Percentiles rank a stretch among this genome's conserved stretches.
Evolutionary conservation across 1,140 invertebrate genomes (phyloP).

Genomic region (Drosophila saltans): DNA sequence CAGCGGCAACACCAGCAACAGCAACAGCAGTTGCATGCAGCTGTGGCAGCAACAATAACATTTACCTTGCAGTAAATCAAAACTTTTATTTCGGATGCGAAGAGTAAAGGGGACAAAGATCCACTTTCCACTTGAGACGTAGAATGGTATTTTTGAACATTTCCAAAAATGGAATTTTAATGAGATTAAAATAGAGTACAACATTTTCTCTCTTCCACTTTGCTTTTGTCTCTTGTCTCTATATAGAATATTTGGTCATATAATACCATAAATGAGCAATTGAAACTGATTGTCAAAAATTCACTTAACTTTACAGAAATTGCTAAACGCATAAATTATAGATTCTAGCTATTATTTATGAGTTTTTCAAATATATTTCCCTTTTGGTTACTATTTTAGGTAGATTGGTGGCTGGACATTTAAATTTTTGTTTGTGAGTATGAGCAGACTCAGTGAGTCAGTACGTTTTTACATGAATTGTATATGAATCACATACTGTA

Average conservation of each 20-base stretch:
- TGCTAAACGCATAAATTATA: too few relatives aligned
- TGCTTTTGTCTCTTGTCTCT: too few relatives aligned
- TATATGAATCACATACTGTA: too few relatives aligned
- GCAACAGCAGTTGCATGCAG: slow-evolving; percentile 39
- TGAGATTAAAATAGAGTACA: slow-evolving; percentile 5
- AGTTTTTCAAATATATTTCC: too few relatives aligned
- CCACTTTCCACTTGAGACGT: not conserved
- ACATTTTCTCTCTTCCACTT: not conserved
- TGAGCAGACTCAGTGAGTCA: too few relatives aligned
- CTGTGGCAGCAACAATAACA: slow-evolving; percentile 68
- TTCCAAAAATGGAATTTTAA: slow-evolving; percentile 12
- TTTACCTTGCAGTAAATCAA: slow-evolving; percentile 65
- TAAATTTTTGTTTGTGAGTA: too few relatives aligned
- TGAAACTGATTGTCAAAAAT: not conserved
- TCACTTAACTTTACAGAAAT: not conserved
- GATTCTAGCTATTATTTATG: too few relatives aligned
- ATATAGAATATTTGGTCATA: too few relatives aligned
- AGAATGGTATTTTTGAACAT: not conserved
- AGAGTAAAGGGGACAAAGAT: not conserved
- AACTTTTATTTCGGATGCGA: slow-evolving; percentile 38
- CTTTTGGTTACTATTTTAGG: too few relatives aligned
- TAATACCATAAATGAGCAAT: too few relatives aligned
- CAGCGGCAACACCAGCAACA: slow-evolving; percentile 43
- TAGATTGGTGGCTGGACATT: too few relatives aligned
- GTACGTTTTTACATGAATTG: too few relatives aligned